Percentiles rank a stretch among this genome's conserved stretches.
Conservation (phyloP, 2,888 invertebrate species). For the Barypeithes pellucidus region DNA sequence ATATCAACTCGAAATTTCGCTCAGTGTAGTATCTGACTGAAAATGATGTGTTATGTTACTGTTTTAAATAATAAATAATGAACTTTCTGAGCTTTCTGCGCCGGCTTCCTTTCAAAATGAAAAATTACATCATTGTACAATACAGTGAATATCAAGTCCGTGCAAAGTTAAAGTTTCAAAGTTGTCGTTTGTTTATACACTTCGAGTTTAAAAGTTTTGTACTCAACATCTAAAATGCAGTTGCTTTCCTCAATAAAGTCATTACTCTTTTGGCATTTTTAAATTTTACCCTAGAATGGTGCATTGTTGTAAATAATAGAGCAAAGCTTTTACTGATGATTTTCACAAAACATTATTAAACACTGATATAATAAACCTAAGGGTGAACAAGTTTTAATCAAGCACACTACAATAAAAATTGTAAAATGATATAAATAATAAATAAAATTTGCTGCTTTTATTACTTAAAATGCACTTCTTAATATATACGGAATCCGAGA, state of each 20-base stretch:
- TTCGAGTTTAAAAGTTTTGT: conserved; percentile 36
- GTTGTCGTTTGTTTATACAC: conserved; percentile 47
- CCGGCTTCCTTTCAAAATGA: conserved; percentile 20
- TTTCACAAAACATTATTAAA: background rate
- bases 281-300: conserved; percentile 21
- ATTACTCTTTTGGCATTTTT: conserved; percentile 36
- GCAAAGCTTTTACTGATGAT: background rate
- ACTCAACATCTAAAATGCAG: conserved; percentile 43
- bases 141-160: conserved; percentile 37
- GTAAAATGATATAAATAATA: background rate
- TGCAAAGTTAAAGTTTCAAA: conserved; percentile 46
- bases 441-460: conserved; percentile 15
- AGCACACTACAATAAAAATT: too few relatives aligned
- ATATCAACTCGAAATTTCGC: too few relatives aligned
- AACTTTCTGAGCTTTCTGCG: background rate
- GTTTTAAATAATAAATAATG: background rate
- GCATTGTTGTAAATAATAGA: conserved; percentile 24
- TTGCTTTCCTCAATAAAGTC: conserved; percentile 43
- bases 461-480: conserved; percentile 38
- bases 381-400: too few relatives aligned
- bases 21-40: too few relatives aligned
- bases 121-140: conserved; percentile 38
- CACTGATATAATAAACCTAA: too few relatives aligned
- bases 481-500: conserved; percentile 19
- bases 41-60: background rate